phyloP scores from a whole-genome alignment of 1,140 invertebrate genomes.

The Eumaeus atala region DNA sequence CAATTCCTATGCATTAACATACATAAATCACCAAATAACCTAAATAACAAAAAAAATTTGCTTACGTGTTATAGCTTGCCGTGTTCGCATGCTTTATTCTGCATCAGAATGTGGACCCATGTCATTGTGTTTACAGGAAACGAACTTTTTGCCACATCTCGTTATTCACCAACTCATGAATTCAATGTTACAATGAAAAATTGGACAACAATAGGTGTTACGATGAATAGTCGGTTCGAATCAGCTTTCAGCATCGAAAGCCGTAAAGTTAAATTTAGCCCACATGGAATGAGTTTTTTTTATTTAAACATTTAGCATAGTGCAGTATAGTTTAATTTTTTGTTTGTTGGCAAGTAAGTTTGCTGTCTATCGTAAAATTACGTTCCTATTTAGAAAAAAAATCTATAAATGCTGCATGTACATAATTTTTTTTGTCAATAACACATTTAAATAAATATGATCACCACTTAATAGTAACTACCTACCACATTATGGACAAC shows the following conservation, averaged over 20 bases:
- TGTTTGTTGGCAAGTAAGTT: too few relatives aligned
- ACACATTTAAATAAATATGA: too few relatives aligned
- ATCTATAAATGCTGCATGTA: too few relatives aligned
- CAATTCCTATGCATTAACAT: too few relatives aligned
- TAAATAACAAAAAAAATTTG: too few relatives aligned
- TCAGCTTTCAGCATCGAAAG: constrained; percentile 7
- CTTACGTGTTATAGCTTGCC: background rate
- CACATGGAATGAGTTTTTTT: background rate
- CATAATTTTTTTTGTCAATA: too few relatives aligned
- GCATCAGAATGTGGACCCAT: constrained; percentile 7
- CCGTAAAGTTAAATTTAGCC: background rate
- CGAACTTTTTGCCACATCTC: constrained; percentile 9
- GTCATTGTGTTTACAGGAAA: constrained; percentile 11
- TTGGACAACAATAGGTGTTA: constrained; percentile 4
- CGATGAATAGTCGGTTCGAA: constrained; percentile 5
- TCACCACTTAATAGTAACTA: too few relatives aligned
- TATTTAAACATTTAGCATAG: background rate
- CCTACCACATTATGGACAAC: too few relatives aligned
- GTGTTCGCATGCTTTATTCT: background rate
- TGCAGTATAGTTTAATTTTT: too few relatives aligned
- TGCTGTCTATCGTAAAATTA: too few relatives aligned
- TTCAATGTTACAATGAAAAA: constrained; percentile 4
- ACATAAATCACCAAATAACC: too few relatives aligned
- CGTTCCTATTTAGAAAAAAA: too few relatives aligned
- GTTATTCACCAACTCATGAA: constrained; percentile 8